Base-by-base conservation (phyloP, 2,113 vertebrate species). In the Mesembrinibis cayennensis region DNA sequence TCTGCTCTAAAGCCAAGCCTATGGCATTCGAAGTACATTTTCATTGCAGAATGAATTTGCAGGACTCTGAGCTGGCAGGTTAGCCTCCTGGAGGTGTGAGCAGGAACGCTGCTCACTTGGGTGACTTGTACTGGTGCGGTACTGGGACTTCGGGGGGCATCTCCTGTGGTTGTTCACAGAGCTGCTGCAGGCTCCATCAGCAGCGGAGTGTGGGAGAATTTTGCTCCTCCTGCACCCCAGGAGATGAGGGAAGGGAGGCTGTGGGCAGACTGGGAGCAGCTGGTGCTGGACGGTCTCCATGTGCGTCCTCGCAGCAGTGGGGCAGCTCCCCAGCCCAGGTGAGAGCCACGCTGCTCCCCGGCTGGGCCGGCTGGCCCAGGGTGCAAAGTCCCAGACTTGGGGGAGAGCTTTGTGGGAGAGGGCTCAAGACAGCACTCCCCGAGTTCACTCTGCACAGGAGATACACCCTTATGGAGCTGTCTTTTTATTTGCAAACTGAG, bases 401-500 rank as follows among this genome's bases (percentile, higher is more conserved):
- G 20, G 44, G 14, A 67, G 53, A 17, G 22, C 67, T 81, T 17
- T 29, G 38, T n/a, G 27, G 34, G 42, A 83, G 79, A 72, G 38
- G 78, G 45, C 47, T 88, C 65, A 78, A 73, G 85, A 71, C 82
- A 79, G 58, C 53, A 1, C 36, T 87, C 65, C 38, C 56, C 0
- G 9, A 15, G 85, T 27, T 95, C 63, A 18, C 55, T 40, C 36
- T 81, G 88, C 72, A 44, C 3, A 2, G 80, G 45, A 92, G 79
- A 58, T 74, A 34, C 73, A 67, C 80, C 87, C 87, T 87, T 61
- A 85, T 1, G 0, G 91, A 94, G 81, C 81, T 97, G 95, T 89
- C 97, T 80, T 87, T 90, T 62, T 95, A 91, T 97, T 97, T 97
- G 97, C 96, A 97, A 96, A 97, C 93, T n/a, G 94, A 95, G 89